phyloP scores from a whole-genome alignment of 2,113 vertebrate genomes.

The Ellobius talpinus region DNA sequence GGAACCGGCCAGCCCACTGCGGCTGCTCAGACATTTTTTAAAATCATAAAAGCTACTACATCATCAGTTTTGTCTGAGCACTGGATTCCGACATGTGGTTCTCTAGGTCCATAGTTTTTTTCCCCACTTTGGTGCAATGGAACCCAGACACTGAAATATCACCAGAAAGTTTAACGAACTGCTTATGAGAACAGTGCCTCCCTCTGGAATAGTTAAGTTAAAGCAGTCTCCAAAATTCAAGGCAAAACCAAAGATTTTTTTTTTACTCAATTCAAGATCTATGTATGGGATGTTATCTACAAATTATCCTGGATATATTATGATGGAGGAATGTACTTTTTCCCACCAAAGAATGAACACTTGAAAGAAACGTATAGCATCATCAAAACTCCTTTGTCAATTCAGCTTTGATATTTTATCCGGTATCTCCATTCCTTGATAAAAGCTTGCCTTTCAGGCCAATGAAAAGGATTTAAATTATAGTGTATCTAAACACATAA shows the following conservation, averaged over 20 bases:
- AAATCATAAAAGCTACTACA: too few species aligned
- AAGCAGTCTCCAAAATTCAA: constrained; percentile 9
- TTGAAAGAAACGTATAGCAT: background rate
- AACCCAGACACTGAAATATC: background rate
- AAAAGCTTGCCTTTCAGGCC: background rate
- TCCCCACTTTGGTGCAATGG: background rate
- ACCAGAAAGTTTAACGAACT: background rate
- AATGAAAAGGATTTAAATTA: constrained; percentile 24
- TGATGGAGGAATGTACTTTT: background rate
- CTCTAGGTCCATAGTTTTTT: background rate
- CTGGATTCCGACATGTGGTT: background rate
- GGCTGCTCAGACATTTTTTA: too few species aligned
- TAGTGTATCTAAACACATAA: background rate
- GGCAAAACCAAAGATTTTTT: background rate
- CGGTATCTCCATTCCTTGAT: background rate
- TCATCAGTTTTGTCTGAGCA: background rate
- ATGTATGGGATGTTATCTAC: background rate
- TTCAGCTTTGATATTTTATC: background rate
- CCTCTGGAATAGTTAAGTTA: background rate
- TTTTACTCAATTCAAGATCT: background rate
- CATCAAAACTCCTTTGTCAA: constrained; percentile 25
- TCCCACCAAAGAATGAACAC: background rate
- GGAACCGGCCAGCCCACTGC: too few species aligned
- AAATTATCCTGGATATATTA: background rate
- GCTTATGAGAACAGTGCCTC: background rate